Evolutionary conservation across 2,888 invertebrate genomes (phyloP).

Genomic region (Erpobdella octoculata): DNA sequence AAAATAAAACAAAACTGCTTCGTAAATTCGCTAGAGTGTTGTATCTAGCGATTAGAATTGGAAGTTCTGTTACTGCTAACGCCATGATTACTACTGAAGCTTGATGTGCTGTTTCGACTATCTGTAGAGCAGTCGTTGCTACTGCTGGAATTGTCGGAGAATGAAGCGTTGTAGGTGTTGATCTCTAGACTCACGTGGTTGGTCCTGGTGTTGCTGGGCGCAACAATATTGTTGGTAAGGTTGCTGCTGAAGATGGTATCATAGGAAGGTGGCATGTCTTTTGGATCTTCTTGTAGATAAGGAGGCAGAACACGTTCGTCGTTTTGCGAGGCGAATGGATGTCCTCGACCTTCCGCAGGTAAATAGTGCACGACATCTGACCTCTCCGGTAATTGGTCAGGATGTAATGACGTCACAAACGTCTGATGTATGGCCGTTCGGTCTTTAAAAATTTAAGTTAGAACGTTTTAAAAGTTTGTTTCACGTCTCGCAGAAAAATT

Average conservation of each 20-base stretch:
- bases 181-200: neutral
- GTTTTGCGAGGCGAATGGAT: neutral
- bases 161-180: neutral
- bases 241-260: neutral
- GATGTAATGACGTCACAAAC: neutral
- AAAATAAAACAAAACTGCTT: too few species aligned
- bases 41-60: too few species aligned
- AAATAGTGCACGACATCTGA: neutral
- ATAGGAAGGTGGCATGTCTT: conserved; percentile 1
- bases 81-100: too few species aligned
- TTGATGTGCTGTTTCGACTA: too few species aligned
- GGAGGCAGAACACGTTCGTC: neutral
- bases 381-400: conserved; percentile 7
- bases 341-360: neutral
- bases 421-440: neutral
- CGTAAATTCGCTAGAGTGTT: too few species aligned
- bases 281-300: neutral
- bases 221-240: neutral
- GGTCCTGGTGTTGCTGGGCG: neutral
- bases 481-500: too few species aligned
- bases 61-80: too few species aligned
- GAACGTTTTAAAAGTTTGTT: too few species aligned
- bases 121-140: neutral
- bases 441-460: too few species aligned
- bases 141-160: neutral